These are phyloP conservation scores for Neodiprion virginianus DNA, from an alignment of 1,140 invertebrate genomes.

Conservation along the genomic window DNA sequence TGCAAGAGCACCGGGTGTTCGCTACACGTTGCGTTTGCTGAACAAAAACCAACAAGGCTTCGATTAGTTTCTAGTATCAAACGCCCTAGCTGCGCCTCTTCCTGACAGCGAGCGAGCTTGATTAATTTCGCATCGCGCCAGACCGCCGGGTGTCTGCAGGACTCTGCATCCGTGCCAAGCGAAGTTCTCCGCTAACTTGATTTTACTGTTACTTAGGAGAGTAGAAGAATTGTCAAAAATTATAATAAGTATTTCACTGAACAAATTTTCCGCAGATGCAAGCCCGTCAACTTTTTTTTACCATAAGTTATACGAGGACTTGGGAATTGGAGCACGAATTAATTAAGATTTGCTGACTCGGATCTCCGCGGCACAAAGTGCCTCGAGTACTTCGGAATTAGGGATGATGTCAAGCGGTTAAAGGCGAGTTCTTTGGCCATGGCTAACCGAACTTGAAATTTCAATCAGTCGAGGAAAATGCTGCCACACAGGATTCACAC, in stretches of 20 bases:
- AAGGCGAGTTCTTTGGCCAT: neutral
- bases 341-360: neutral
- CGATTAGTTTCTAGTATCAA: slow-evolving; percentile 6
- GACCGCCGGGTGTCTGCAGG: neutral
- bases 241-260: no score
- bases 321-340: neutral
- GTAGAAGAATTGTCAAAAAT: no score
- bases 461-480: neutral
- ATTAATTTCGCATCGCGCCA: slow-evolving; percentile 7
- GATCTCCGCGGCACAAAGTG: neutral
- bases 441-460: neutral
- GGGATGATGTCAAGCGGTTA: neutral
- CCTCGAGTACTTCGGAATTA: neutral
- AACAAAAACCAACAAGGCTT: neutral
- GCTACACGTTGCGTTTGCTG: neutral
- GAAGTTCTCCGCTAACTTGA: neutral
- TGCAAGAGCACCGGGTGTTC: neutral
- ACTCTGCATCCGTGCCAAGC: neutral
- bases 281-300: no score
- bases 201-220: neutral
- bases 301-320: no score
- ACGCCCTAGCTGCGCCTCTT: neutral
- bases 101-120: slow-evolving; percentile 3
- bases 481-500: neutral
- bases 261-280: no score